Percentiles rank a stretch among this genome's conserved stretches.
Conservation (phyloP, 2,113 vertebrate genomes). For the Dolichotis patagonum region DNA sequence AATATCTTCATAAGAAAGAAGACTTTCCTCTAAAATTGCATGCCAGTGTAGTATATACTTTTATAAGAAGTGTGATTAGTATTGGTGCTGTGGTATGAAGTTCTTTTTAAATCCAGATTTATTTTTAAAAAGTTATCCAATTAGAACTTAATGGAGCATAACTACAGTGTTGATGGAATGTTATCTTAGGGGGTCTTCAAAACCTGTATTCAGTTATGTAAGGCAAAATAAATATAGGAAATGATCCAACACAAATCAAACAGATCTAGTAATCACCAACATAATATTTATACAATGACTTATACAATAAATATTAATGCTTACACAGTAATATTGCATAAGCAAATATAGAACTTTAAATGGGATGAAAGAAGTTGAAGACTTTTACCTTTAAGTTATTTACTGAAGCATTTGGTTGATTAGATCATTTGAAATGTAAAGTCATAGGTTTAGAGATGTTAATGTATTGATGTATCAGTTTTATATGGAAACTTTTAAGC, state of each 20-base stretch:
- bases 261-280: not conserved
- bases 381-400: not conserved
- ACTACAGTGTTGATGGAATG: not conserved
- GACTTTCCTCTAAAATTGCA: not conserved
- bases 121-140: not conserved
- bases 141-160: not conserved
- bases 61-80: not conserved
- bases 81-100: not conserved
- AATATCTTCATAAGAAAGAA: not conserved
- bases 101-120: not conserved
- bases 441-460: not conserved
- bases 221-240: not conserved
- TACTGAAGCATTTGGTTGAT: not conserved
- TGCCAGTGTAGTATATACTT: not conserved
- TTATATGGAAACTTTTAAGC: not conserved
- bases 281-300: not conserved
- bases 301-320: not conserved
- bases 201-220: not conserved
- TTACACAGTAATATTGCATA: not conserved
- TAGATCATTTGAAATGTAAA: slow-evolving; percentile 38
- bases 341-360: not conserved
- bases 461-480: not conserved
- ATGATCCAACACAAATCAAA: not conserved
- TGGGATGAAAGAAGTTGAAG: not conserved
- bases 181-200: not conserved